phyloP scores from a whole-genome alignment of 2,113 vertebrate species.

The Hippocampus abdominalis region DNA sequence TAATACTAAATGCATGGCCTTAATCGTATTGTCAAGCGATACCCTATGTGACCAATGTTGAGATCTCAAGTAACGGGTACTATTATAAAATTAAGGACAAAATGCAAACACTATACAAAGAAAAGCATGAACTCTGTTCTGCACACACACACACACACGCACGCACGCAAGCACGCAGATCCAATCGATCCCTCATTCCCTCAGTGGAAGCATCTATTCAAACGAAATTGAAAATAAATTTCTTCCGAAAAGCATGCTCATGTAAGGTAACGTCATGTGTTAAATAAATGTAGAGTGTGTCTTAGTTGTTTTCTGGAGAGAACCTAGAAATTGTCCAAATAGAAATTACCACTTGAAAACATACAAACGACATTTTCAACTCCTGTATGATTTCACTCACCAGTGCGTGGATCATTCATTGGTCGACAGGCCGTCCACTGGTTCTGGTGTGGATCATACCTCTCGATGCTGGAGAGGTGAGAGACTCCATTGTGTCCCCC shows the following conservation, averaged over 20 bases:
- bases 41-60: not conserved
- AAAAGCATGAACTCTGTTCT: too few relatives aligned
- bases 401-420: conserved; percentile 96
- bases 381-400: conserved; percentile 65
- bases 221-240: too few relatives aligned
- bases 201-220: too few relatives aligned
- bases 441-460: conserved; percentile 95
- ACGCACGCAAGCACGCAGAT: too few relatives aligned
- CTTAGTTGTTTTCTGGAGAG: not conserved
- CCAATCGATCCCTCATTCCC: too few relatives aligned
- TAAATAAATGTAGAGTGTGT: not conserved
- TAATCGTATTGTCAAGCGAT: not conserved
- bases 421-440: conserved; percentile 96
- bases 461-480: conserved; percentile 94
- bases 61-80: not conserved
- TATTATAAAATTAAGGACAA: too few relatives aligned
- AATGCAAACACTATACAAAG: too few relatives aligned
- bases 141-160: too few relatives aligned
- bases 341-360: not conserved
- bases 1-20: not conserved
- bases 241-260: not conserved
- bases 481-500: conserved; percentile 97
- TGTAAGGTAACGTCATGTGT: too few relatives aligned
- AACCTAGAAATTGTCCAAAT: not conserved
- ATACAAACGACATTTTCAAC: not conserved